Evolutionary conservation across 2,113 vertebrate genomes (phyloP).

Genomic region (Cryptomyrus ogoouensis): DNA sequence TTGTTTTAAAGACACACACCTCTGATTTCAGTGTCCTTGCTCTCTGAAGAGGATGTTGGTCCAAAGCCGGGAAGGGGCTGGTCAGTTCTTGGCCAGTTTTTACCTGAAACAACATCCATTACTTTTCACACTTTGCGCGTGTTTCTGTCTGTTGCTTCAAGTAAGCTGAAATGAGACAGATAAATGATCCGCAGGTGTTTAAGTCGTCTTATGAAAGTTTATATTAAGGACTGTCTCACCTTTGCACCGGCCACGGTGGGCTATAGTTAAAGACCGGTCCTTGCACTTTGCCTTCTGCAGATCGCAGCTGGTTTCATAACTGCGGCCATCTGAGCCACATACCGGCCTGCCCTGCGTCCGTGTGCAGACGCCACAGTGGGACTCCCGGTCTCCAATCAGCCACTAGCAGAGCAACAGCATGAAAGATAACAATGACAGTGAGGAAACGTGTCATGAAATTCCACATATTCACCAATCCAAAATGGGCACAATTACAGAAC

Average conservation of each 20-base stretch:
- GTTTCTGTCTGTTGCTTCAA: background rate
- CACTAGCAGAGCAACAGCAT: conserved; percentile 62
- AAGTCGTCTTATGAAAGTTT: background rate
- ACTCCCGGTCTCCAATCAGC: conserved; percentile 85
- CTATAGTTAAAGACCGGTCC: conserved; percentile 69
- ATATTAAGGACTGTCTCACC: conserved; percentile 56
- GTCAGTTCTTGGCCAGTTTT: conserved; percentile 49
- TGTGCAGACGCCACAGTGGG: conserved; percentile 80
- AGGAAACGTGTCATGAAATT: background rate
- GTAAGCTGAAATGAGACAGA: background rate
- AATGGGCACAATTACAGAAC: background rate
- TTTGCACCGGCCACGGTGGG: conserved; percentile 83
- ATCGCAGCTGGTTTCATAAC: conserved; percentile 86
- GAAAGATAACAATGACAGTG: background rate
- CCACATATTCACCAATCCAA: background rate
- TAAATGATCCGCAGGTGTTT: background rate
- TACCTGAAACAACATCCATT: conserved; percentile 44
- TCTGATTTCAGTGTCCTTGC: conserved; percentile 54
- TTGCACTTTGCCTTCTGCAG: conserved; percentile 92
- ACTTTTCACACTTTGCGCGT: background rate
- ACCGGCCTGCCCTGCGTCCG: conserved; percentile 77
- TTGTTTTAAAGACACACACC: conserved; percentile 38
- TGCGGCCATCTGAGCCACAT: conserved; percentile 86
- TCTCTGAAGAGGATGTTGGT: conserved; percentile 49
- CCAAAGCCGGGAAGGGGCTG: conserved; percentile 41